Percentiles rank a stretch among this genome's conserved stretches.
phyloP scores from a whole-genome alignment of 2,113 vertebrate genomes.

The Gavialis gangeticus region DNA sequence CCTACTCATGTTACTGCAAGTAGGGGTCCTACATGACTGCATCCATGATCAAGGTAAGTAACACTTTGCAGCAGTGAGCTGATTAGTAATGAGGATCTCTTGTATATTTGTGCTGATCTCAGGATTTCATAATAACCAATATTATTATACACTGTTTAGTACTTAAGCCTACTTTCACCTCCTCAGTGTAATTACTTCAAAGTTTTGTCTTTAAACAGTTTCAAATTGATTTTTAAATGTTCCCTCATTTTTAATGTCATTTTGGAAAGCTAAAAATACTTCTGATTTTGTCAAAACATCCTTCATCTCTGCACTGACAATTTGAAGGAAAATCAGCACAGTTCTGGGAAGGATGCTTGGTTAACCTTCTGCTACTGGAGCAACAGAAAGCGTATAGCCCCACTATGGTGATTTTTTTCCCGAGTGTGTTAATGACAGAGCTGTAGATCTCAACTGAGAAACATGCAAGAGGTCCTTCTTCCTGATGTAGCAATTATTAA shows the following conservation, averaged over 20 bases:
- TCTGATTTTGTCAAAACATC: constrained; percentile 53
- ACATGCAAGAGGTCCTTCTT: neutral
- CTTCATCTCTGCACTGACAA: constrained; percentile 39
- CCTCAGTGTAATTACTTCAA: constrained; percentile 44
- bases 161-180: constrained; percentile 54
- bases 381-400: neutral
- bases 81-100: constrained; percentile 56
- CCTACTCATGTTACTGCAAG: constrained; percentile 25
- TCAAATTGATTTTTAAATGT: constrained; percentile 67
- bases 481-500: neutral
- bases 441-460: rapidly evolving
- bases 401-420: neutral
- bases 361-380: constrained; percentile 29
- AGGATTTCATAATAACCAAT: neutral
- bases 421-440: neutral
- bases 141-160: constrained; percentile 63
- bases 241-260: constrained; percentile 62
- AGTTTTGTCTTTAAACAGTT: neutral
- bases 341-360: constrained; percentile 6
- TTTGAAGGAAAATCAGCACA: constrained; percentile 32
- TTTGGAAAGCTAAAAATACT: constrained; percentile 39
- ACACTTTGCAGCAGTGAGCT: neutral
- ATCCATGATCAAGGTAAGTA: neutral
- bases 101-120: constrained; percentile 53
- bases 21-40: constrained; percentile 11